Conservation (phyloP, 1,140 invertebrate species). For the Apis laboriosa region DNA sequence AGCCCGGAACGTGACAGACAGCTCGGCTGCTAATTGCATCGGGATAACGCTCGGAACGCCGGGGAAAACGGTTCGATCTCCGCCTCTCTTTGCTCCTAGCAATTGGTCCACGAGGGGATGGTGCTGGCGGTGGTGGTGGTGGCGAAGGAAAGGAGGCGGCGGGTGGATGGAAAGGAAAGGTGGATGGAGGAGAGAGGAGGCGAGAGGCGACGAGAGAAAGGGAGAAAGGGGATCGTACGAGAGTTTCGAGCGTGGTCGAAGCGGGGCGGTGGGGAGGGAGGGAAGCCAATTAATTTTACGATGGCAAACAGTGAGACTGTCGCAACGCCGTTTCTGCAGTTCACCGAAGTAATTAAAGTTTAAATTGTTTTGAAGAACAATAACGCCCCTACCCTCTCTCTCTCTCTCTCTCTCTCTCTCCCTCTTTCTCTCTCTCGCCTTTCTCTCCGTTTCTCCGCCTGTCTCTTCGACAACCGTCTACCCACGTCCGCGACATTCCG, state of each 20-base stretch:
- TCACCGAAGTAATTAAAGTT: conserved; percentile 75
- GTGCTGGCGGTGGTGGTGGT: neutral
- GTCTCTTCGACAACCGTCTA: conserved; percentile 38
- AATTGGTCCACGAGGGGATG: conserved; percentile 54
- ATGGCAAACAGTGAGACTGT: conserved; percentile 74
- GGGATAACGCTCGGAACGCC: conserved; percentile 64
- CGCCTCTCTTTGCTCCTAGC: conserved; percentile 52
- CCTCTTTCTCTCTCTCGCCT: no score
- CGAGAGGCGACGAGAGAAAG: neutral
- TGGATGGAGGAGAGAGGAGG: neutral
- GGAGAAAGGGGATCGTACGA: conserved; percentile 23
- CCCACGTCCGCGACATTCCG: conserved; percentile 19
- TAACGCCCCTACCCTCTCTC: conserved; percentile 55
- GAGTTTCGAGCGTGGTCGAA: conserved; percentile 58
- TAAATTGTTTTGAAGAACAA: conserved; percentile 76
- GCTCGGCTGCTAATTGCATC: conserved; percentile 68
- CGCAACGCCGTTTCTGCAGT: conserved; percentile 73
- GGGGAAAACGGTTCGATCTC: conserved; percentile 67
- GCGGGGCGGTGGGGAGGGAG: conserved; percentile 48
- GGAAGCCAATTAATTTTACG: conserved; percentile 74
- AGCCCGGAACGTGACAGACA: conserved; percentile 60
- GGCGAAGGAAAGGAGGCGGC: conserved; percentile 44
- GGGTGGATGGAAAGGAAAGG: conserved; percentile 14
- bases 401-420: conserved; percentile 3
- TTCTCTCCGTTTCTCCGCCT: conserved; percentile 29